Percentiles rank a stretch among this genome's conserved stretches.
These are phyloP conservation scores for Leptinotarsa defecta DNA, from an alignment of 1,140 invertebrate genomes.

Conservation along the genomic window DNA sequence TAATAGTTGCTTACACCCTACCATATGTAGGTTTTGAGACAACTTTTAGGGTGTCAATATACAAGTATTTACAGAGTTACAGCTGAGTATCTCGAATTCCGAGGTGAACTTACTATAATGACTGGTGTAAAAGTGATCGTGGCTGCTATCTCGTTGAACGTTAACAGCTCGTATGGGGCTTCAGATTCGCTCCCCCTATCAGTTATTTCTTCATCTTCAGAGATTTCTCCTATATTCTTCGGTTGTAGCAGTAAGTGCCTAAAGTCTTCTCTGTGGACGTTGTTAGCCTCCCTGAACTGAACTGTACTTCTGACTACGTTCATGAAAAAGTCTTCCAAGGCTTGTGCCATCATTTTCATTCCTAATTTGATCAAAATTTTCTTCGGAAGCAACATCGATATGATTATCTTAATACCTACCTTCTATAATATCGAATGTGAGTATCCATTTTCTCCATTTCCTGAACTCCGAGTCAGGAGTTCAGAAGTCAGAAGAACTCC, in stretches of 20 bases:
- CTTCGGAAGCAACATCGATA: background rate
- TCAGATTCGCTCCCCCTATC: background rate
- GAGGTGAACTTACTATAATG: too few species aligned
- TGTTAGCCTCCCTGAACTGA: slow-evolving; percentile 58
- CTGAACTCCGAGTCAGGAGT: background rate
- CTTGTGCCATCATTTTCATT: background rate
- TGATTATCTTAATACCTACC: background rate
- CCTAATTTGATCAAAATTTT: background rate
- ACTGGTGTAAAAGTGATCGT: too few species aligned
- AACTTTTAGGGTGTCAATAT: too few species aligned
- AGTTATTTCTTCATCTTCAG: slow-evolving; percentile 35
- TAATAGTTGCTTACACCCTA: too few species aligned
- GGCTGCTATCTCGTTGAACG: too few species aligned
- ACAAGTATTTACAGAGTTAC: too few species aligned
- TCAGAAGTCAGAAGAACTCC: too few species aligned
- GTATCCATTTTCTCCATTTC: background rate
- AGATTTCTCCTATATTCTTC: slow-evolving; percentile 55
- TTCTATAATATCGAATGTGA: background rate
- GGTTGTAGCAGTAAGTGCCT: slow-evolving; percentile 42
- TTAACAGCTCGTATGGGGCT: too few species aligned
- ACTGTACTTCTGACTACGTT: slow-evolving; percentile 61
- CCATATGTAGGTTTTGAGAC: too few species aligned
- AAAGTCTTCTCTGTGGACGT: slow-evolving; percentile 60
- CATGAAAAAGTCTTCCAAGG: slow-evolving; percentile 58
- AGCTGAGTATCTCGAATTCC: too few species aligned